A percentile compares a stretch with the other conserved stretches of the same genome.
phyloP scores from a whole-genome alignment of 64 coral and sea anemone genomes.

The Catalaphyllia jardinei region DNA sequence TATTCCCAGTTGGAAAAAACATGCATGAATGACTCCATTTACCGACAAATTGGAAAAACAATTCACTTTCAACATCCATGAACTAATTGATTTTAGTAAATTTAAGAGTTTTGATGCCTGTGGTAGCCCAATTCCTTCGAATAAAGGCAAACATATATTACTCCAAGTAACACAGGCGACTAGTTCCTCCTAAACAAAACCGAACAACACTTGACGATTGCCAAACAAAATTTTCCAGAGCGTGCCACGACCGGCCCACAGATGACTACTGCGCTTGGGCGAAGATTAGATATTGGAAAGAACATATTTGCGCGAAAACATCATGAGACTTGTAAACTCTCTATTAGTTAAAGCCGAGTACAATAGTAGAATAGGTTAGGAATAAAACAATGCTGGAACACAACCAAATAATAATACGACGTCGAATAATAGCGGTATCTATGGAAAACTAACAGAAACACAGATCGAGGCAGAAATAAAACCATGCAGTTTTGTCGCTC shows the following conservation, averaged over 20 bases:
- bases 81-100: background rate
- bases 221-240: conserved; percentile 21
- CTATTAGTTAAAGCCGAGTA: background rate
- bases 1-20: background rate
- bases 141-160: conserved; percentile 3
- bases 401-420: conserved; percentile 43
- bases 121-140: background rate
- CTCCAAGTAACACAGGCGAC: conserved; percentile 25
- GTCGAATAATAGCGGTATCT: conserved; percentile 23
- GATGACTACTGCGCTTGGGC: conserved; percentile 4
- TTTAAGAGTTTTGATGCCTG: background rate
- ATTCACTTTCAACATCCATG: background rate
- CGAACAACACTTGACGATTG: background rate
- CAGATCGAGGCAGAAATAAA: background rate
- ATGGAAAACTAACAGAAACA: conserved; percentile 17
- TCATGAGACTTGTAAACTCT: background rate
- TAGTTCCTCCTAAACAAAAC: background rate
- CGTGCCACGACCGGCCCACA: conserved; percentile 19
- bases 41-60: background rate
- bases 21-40: conserved; percentile 2
- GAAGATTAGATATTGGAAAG: conserved; percentile 7
- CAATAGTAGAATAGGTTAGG: conserved; percentile 5
- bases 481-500: background rate
- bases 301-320: background rate
- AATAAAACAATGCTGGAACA: conserved; percentile 69